Evolutionary conservation across 2,797 vertebrate species (phyloP).

Genomic region (Sternotherus odoratus): DNA sequence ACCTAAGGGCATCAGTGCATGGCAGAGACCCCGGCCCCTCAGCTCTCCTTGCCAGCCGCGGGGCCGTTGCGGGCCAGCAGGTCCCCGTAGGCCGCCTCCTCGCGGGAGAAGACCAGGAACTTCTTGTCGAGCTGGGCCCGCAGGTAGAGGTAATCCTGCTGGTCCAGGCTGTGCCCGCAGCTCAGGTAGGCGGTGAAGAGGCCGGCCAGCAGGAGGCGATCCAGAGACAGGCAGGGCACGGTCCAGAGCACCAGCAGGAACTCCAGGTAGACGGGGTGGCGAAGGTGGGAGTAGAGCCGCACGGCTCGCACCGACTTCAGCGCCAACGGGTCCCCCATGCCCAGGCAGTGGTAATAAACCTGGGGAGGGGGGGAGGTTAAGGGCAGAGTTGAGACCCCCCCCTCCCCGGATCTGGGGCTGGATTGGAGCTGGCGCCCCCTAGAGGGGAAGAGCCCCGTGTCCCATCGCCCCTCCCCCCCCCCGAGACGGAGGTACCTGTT

Average conservation of each 20-base stretch:
- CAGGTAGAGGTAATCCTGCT: slow-evolving; percentile 89
- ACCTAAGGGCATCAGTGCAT: background rate
- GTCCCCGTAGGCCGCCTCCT: slow-evolving; percentile 12
- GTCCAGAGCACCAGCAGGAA: slow-evolving; percentile 89
- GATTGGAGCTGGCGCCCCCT: background rate
- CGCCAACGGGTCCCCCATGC: slow-evolving; percentile 87
- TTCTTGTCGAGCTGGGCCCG: slow-evolving; percentile 85
- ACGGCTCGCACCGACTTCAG: slow-evolving; percentile 84
- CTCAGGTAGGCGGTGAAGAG: slow-evolving; percentile 87
- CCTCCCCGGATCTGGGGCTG: too few species aligned
- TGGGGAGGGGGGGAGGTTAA: slow-evolving; percentile 51
- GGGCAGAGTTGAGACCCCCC: background rate
- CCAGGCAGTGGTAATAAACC: slow-evolving; percentile 90
- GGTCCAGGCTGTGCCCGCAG: slow-evolving; percentile 89
- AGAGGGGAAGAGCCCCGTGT: background rate
- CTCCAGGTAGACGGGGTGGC: slow-evolving; percentile 92
- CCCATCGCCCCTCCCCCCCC: background rate
- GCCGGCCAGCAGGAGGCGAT: slow-evolving; percentile 87
- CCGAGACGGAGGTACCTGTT: slow-evolving; percentile 83
- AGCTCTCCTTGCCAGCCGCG: background rate
- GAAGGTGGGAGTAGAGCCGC: slow-evolving; percentile 89
- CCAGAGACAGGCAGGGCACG: slow-evolving; percentile 89
- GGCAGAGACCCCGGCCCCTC: background rate
- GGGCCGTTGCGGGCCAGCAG: slow-evolving; percentile 3
- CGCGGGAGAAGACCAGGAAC: slow-evolving; percentile 81